Conservation (phyloP, 2,888 invertebrate species). For the Apotomis betuletana region DNA sequence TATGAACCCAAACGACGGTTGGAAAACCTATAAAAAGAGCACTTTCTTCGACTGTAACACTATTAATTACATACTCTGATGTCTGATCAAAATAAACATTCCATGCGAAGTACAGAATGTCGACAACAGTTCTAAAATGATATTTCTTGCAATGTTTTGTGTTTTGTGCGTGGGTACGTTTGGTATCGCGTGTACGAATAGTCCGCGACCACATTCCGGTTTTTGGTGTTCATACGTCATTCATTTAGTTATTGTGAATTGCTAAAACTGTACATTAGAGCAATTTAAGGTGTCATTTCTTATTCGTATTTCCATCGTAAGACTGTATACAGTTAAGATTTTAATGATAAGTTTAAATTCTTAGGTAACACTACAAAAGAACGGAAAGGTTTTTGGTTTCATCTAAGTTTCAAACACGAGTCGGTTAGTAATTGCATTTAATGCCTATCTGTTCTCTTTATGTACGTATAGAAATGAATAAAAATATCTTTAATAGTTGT, state of each 20-base stretch:
- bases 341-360: conserved; percentile 34
- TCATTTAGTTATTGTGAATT: not conserved
- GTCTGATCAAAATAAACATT: conserved; percentile 17
- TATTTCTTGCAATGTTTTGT: not conserved
- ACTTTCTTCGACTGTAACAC: too few relatives aligned
- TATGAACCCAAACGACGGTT: too few relatives aligned
- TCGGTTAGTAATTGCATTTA: conserved; percentile 35
- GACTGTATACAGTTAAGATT: conserved; percentile 39
- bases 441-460: conserved; percentile 20
- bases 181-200: not conserved
- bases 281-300: conserved; percentile 25
- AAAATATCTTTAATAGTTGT: conserved; percentile 1
- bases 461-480: conserved; percentile 3
- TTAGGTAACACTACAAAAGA: conserved; percentile 3
- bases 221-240: not conserved
- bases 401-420: conserved; percentile 7
- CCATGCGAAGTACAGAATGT: conserved; percentile 13
- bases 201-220: conserved; percentile 8
- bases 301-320: conserved; percentile 41
- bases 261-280: conserved; percentile 10
- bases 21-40: too few relatives aligned
- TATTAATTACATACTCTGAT: not conserved
- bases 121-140: not conserved
- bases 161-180: conserved; percentile 11
- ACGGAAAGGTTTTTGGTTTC: conserved; percentile 12